Base-by-base conservation (phyloP, 2,888 invertebrate genomes). In the Steinernema hermaphroditum region DNA sequence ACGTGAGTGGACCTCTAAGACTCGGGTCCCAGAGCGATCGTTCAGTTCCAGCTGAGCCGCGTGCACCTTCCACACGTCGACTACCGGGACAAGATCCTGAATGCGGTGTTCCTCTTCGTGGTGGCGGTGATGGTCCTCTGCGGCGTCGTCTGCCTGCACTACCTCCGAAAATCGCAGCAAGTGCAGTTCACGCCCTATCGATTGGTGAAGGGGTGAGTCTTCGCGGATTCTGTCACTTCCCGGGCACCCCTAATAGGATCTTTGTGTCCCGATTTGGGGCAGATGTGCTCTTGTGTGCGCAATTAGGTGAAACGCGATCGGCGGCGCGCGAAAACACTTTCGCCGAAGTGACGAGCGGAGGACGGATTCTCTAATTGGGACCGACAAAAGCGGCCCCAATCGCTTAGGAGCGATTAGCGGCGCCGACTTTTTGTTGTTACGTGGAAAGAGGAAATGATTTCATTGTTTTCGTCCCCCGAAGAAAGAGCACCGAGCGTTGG, bases 1-100 rank as follows among this genome's bases (percentile, higher is more conserved):
- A 88, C 86, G 89, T 90, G 80, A 83, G 79, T 78, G 9, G 19
- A 41, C 22, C n/a, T 12, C 46, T 32, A 44, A 46, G n/a, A n/a
- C n/a, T n/a, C n/a, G n/a, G n/a, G n/a, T n/a, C n/a, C n/a, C n/a
- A n/a, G n/a, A n/a, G n/a, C n/a, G n/a, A n/a, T n/a, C n/a, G n/a
- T n/a, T 24, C 32, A 54, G 19, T 43, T 77, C 50, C 50, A 78
- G 70, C 41, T 73, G 24, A 49, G 62, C 19, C 71, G 88, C 72
- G 88, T 89, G 87, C 86, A 88, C 72, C 86, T 88, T 73, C 90
- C 90, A 1, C 82, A 85, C 32, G 88, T 89, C 72, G 87, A 87
- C 57, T 75, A 84, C 1, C 85, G 87, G 41, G 90, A 90, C 83
- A 88, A 88, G 75, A 86, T 88, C 73, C 87, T 90, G 4, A 90